Base-by-base conservation (phyloP, 2,113 vertebrate genomes). In the Charina bottae region DNA sequence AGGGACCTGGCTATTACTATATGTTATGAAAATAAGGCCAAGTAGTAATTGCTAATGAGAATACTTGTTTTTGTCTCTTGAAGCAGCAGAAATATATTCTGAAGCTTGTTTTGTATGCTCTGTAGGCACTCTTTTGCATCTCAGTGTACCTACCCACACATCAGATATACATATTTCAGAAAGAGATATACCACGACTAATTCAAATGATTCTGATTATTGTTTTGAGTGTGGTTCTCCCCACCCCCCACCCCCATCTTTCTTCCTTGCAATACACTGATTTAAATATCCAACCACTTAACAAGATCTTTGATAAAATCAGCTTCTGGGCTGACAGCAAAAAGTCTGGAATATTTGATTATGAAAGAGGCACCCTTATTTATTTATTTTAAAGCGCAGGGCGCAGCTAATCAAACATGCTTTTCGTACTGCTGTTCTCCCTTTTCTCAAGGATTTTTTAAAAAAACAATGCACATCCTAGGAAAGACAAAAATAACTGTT, bases 1-100 rank as follows among this genome's bases (percentile, higher is more conserved):
- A 21, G 62, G 24, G 68, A 85, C 26, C 15, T 7, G 21, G n/a
- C 93, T 93, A 84, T 93, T 91, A 85, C 4, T 42, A 58, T 49
- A n/a, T 49, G 94, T 94, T 93, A 93, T 93, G 83, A 93, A 91
- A 94, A 90, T 19, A 89, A 3, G 55, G 53, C 89, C 53, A 59
- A 1, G 0, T 42, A 64, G 89, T 68, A 56, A 90, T 86, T 49
- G 87, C 85, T 59, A 2, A 59, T 84, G 59, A 54, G 0, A 5
- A 7, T 33, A 64, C 55, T 28, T 37, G 10, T 19, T 24, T 85
- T 0, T 42, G 6, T 7, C 8, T 60, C 58, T 42, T 91, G 92
- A n/a, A 62, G 88, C 55, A 53, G 85, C 28, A 87, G 93, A 91
- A 28, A 90, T 19, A n/a, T 21, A 54, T 88, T 91, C 92, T 46